phyloP scores from a whole-genome alignment of 2,888 invertebrate species.

The Pandemis corylana region DNA sequence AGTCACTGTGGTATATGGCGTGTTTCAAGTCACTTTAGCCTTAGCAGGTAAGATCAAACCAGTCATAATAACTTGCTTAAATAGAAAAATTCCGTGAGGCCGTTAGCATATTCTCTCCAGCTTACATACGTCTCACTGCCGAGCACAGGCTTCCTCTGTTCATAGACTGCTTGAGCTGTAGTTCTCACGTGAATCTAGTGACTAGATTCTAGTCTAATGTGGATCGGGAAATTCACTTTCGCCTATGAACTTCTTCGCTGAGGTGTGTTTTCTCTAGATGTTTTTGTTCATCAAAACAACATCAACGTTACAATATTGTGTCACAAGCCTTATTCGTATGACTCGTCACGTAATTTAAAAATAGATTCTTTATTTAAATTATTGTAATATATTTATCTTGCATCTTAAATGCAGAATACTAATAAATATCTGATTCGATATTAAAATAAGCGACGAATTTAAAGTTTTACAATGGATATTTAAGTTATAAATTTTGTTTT shows the following conservation, averaged over 20 bases:
- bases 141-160: no score
- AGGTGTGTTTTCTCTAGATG: no score
- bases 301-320: background rate
- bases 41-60: conserved; percentile 75
- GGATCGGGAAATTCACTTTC: no score
- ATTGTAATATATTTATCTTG: background rate
- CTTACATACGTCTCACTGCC: no score
- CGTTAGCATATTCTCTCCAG: no score
- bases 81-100: no score
- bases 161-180: no score
- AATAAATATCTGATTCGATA: background rate
- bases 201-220: no score
- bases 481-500: background rate
- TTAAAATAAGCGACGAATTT: background rate
- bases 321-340: background rate
- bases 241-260: no score
- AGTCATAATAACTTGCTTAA: no score
- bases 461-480: background rate
- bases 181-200: no score
- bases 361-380: background rate
- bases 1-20: conserved; percentile 83
- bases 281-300: no score
- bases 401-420: background rate
- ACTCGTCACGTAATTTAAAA: background rate
- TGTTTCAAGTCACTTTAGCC: conserved; percentile 84